Evolutionary conservation across 37 sponge, comb jelly and placozoan genomes (phyloP), one percentile per base, ranked within the genome.

Genomic region (Halisarca cf. caerulea): DNA sequence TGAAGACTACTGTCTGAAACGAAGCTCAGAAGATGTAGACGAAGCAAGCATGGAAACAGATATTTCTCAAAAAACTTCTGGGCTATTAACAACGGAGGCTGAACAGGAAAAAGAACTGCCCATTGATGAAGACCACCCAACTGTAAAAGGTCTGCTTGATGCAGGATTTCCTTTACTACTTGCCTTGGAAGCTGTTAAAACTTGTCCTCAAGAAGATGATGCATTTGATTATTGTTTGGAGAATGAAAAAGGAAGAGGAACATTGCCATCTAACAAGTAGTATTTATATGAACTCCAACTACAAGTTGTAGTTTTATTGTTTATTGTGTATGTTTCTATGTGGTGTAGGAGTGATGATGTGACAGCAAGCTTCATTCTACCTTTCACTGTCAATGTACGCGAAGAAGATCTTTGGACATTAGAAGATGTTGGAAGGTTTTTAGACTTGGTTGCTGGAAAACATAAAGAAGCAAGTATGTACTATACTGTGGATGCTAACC

Each of bases 181-280:
- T 37, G 77, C 44, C 21, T 36, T 74, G 15, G 77, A 74, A 74
- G 77, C 77, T 74, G 42, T 39, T 74, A 40, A 74, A 23, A 25
- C 18, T 8, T 74, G 42, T 41, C 2, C 38, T 42, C 53, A 45
- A 28, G 53, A 78, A 38, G 53, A 78, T 5, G 15, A 78, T n/a
- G 79, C 45, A 43, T 47, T 41, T 4, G 79, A 78, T 17, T 78
- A 45, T 24, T 78, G 79, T 45, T 4, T 78, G 53, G 28, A 78
- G 2, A 47, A 47, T 14, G 51, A 47, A 47, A 47, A 47, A 47
- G 51, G 11, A 47, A 47, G 6, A 14, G 51, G 11, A 47, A n/a
- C n/a, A n/a, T n/a, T n/a, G n/a, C n/a, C n/a, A n/a, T n/a, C n/a
- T n/a, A n/a, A n/a, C n/a, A n/a, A n/a, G n/a, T n/a, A n/a, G n/a